Conservation (phyloP, 2,888 invertebrate species). For the Eupithecia tripunctaria region DNA sequence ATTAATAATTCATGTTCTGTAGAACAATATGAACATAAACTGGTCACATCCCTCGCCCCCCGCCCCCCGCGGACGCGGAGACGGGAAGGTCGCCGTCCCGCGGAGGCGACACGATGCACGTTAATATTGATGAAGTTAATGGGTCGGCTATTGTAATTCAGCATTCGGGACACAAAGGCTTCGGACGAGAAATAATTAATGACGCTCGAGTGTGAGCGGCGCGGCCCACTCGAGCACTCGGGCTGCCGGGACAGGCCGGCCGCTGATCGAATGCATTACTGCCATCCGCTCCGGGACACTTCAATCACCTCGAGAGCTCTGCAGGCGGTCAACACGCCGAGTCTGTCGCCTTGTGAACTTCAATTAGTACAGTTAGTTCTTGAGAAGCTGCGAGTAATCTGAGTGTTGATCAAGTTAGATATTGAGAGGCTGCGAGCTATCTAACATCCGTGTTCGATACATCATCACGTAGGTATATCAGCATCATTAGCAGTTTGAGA, state of each 20-base stretch:
- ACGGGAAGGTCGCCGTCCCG: background rate
- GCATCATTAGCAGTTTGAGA: too few relatives aligned
- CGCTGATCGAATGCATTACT: conserved; percentile 3
- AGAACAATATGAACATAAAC: conserved; percentile 22
- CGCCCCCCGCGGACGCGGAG: conserved; percentile 12
- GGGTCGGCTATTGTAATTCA: conserved; percentile 50
- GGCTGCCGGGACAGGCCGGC: background rate
- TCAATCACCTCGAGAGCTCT: conserved; percentile 3
- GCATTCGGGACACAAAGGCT: conserved; percentile 49
- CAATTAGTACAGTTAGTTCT: background rate
- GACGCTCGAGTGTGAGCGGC: conserved; percentile 39
- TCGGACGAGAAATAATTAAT: conserved; percentile 46
- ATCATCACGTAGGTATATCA: too few relatives aligned
- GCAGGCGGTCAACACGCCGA: background rate
- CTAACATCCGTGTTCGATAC: too few relatives aligned
- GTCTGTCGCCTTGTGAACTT: background rate
- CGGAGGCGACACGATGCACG: conserved; percentile 37
- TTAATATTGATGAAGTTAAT: conserved; percentile 46
- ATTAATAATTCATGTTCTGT: conserved; percentile 23
- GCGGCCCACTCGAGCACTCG: conserved; percentile 9
- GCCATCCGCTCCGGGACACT: background rate
- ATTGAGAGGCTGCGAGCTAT: too few relatives aligned
- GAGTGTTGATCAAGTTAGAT: background rate
- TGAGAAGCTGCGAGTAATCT: background rate
- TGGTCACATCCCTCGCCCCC: background rate